A percentile compares a stretch with the other conserved stretches of the same genome.
These are phyloP conservation scores for Nesidiocoris tenuis DNA, from an alignment of 2,888 invertebrate genomes.

Conservation along the genomic window DNA sequence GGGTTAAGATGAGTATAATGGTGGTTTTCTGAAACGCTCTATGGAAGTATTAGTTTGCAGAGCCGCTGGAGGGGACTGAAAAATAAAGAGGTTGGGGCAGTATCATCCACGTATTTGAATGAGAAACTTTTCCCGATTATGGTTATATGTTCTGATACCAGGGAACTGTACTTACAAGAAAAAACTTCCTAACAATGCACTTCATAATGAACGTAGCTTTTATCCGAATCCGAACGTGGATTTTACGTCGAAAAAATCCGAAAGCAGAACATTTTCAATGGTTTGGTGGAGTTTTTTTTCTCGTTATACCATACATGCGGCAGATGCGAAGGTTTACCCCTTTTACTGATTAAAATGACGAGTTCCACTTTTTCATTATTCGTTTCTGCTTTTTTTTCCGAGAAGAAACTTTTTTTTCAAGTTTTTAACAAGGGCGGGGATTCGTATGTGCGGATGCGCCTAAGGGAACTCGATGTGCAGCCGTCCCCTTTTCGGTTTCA, in stretches of 20 bases:
- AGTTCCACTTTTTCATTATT: background rate
- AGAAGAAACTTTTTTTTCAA: background rate
- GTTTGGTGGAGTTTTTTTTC: background rate
- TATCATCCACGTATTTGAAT: too few relatives aligned
- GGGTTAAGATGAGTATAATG: too few relatives aligned
- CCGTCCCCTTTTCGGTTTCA: background rate
- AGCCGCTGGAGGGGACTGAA: too few relatives aligned
- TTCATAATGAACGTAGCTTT: background rate
- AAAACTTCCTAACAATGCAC: background rate
- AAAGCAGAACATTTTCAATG: background rate
- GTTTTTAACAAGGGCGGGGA: background rate
- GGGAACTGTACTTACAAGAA: too few relatives aligned
- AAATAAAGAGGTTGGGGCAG: too few relatives aligned
- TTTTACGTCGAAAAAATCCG: background rate
- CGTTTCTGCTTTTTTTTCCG: background rate
- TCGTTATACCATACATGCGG: background rate
- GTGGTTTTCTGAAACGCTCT: too few relatives aligned
- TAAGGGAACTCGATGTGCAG: background rate
- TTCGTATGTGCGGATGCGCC: background rate
- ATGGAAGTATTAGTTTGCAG: too few relatives aligned
- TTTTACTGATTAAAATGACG: background rate
- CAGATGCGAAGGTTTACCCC: background rate
- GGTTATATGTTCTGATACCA: too few relatives aligned
- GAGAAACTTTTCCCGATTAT: too few relatives aligned
- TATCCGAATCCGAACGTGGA: background rate